Evolutionary conservation across 2,888 invertebrate species (phyloP).

Genomic region (Amorpha juglandis): DNA sequence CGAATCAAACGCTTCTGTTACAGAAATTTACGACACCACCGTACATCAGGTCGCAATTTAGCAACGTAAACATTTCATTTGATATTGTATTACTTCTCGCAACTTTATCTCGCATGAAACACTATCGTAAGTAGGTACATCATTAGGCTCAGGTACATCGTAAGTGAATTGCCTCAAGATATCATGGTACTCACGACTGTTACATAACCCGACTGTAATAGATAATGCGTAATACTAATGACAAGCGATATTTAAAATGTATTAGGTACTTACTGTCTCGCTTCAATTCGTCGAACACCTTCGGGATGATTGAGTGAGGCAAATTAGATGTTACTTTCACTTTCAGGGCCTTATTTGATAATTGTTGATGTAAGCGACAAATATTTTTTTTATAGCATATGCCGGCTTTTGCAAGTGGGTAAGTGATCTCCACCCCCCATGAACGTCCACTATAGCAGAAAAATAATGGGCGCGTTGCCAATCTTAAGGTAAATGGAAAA

Average conservation of each 20-base stretch:
- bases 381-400: too few species aligned
- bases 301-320: conserved; percentile 72
- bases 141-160: conserved; percentile 41
- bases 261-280: conserved; percentile 66
- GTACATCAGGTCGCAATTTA: background rate
- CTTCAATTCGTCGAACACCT: conserved; percentile 56
- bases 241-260: conserved; percentile 78
- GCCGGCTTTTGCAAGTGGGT: too few species aligned
- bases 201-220: conserved; percentile 71
- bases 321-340: conserved; percentile 79
- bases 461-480: too few species aligned
- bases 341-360: conserved; percentile 50
- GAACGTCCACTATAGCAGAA: too few species aligned
- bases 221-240: conserved; percentile 79
- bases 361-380: background rate
- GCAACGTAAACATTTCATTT: conserved; percentile 21
- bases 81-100: conserved; percentile 11
- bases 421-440: too few species aligned
- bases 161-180: conserved; percentile 64
- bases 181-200: conserved; percentile 64
- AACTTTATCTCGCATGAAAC: conserved; percentile 30
- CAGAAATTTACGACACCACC: background rate
- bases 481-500: too few species aligned
- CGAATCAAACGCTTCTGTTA: background rate
- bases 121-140: conserved; percentile 26